Base-by-base conservation (phyloP, 2,797 vertebrate species). In the Orestias chungarensis region DNA sequence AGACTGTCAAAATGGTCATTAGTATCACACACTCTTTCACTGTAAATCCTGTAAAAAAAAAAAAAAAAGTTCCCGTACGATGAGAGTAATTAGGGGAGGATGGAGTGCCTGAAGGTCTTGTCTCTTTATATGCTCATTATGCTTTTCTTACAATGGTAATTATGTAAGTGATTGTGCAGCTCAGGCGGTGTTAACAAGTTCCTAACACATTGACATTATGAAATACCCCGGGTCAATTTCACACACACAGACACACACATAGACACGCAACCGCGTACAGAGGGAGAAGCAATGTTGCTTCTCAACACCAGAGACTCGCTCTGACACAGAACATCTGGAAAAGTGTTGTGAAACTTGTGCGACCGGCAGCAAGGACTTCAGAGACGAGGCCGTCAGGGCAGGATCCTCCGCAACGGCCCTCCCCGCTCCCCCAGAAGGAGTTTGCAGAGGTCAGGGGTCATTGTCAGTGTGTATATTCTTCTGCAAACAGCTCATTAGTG, bases 401-500 rank as follows among this genome's bases (percentile, higher is more conserved):
- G 86, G 52, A 80, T 86, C 84, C 82, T 85, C 84, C 76, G 72
- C 82, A 80, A 80, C 73, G 68, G 35, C 77, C 70, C 80, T 86
- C 74, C 42, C 80, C 75, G 77, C 80, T 92, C 92, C 92, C n/a
- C 91, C 88, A 93, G 93, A 92, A 85, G 61, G 80, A 71, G 88
- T 72, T 82, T 87, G 87, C 84, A 83, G 83, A 89, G 94, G 93
- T 95, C 90, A 88, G 74, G 78, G 94, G 94, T 95, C 92, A 93
- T 70, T 80, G 89, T 93, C 93, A 86, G 90, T 87, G 84, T 92
- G 93, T 94, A 92, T 89, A 91, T 86, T 83, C 90, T 91, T 93
- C 93, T 93, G 89, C 93, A 94, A 94, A 93, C 90, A 93, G 90
- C 93, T 95, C 94, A 95, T 95, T 95, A 95, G 92, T 79, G 88